Evolutionary conservation across 2,888 invertebrate genomes (phyloP), one percentile per base, ranked within the genome.

Genomic region (Xestoiulus laeticollis): DNA sequence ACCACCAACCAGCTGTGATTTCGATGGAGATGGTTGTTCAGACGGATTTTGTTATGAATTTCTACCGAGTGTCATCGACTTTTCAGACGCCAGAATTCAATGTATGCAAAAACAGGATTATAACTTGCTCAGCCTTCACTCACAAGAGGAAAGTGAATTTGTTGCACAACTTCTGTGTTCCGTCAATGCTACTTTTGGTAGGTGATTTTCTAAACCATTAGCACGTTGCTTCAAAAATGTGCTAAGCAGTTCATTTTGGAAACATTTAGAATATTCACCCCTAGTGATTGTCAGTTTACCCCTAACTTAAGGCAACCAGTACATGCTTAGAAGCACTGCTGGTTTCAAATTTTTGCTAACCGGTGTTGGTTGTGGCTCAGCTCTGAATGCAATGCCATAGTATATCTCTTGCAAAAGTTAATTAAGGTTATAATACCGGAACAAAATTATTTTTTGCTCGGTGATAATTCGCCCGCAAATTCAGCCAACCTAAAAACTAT

Each of bases 91-190:
- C 43, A 85, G 26, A 26, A 1, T 38, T 3, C 26, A 22, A 14
- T 85, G 85, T 26, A 43, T 43, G 26, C 14, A n/a, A n/a, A 78
- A 30, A 14, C n/a, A 12, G 14, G 85, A 33, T 33, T 44, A 85
- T 10, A 22, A 85, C n/a, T 85, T 85, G 85, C 85, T 85, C n/a
- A 85, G 85, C 44, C 43, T 85, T 44, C 85, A 85, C 14, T 85
- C 85, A 12, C 43, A 38, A 19, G 44, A 85, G 12, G 85, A 85
- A 85, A 85, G 44, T 16, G 43, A 85, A 33, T 85, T 43, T n/a
- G 33, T 85, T 10, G 44, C 22, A 2, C 38, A 38, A 16, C 85
- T 85, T 43, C 43, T 85, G n/a, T 85, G 85, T 38, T n/a, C 43
- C 2, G 44, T 85, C 22, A 44, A 44, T 44, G 85, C 85, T 2